Percentiles rank a stretch among this genome's conserved stretches.
Conservation (phyloP, 1,140 invertebrate genomes). For the Drosophila micromelanica region DNA sequence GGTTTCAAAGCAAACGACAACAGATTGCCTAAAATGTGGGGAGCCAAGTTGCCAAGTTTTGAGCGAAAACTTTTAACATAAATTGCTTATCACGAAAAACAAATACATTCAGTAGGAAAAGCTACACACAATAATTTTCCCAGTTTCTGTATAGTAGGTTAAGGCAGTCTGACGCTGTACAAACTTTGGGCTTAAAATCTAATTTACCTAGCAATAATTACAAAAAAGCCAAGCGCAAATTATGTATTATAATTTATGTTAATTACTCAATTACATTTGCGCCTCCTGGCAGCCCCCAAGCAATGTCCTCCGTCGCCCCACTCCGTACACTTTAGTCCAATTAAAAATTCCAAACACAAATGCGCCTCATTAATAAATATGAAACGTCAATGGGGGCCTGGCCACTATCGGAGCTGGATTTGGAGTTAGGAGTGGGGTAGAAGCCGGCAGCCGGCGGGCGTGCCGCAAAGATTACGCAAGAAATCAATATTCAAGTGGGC, state of each 20-base stretch:
- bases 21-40: slow-evolving; percentile 38
- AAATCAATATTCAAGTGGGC: slow-evolving; percentile 78
- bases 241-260: slow-evolving; percentile 84
- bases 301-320: background rate
- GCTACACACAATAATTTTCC: slow-evolving; percentile 58
- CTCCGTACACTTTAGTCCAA: slow-evolving; percentile 49
- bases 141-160: slow-evolving; percentile 50
- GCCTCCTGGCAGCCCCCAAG: slow-evolving; percentile 44
- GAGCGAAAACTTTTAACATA: slow-evolving; percentile 71
- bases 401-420: slow-evolving; percentile 54
- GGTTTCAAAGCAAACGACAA: slow-evolving; percentile 26
- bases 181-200: slow-evolving; percentile 59
- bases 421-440: background rate
- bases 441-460: slow-evolving; percentile 44
- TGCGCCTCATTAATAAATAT: slow-evolving; percentile 83
- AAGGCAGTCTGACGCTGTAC: background rate
- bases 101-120: slow-evolving; percentile 23
- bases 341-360: slow-evolving; percentile 84
- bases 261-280: slow-evolving; percentile 84
- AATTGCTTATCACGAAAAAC: slow-evolving; percentile 71
- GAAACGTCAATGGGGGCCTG: slow-evolving; percentile 74
- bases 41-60: slow-evolving; percentile 57
- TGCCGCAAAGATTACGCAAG: slow-evolving; percentile 79
- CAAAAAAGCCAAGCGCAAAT: slow-evolving; percentile 69
- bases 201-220: slow-evolving; percentile 82